phyloP scores from a whole-genome alignment of 1,140 invertebrate species.

The Reticulitermes speratus region DNA sequence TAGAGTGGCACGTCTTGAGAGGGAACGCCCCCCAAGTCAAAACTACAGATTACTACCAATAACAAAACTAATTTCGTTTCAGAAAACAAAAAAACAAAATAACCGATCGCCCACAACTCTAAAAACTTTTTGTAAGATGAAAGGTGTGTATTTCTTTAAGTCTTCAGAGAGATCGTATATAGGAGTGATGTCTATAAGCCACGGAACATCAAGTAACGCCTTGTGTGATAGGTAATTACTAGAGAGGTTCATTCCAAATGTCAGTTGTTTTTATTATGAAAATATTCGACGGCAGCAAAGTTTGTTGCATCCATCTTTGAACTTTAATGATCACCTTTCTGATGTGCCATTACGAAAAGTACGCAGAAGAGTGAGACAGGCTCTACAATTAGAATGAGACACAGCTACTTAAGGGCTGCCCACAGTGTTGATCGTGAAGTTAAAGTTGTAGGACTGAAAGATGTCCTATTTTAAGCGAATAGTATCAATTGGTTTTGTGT shows the following conservation, averaged over 20 bases:
- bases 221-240: constrained; percentile 4
- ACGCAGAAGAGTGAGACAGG: too few relatives aligned
- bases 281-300: neutral
- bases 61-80: constrained; percentile 17
- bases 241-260: neutral
- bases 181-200: neutral
- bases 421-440: neutral
- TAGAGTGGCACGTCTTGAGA: neutral
- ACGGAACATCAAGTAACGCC: neutral
- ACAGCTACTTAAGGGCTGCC: neutral
- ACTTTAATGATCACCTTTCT: constrained; percentile 16
- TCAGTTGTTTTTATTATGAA: constrained; percentile 17
- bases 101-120: neutral
- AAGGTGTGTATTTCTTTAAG: neutral
- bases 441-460: too few relatives aligned
- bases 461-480: too few relatives aligned
- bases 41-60: neutral
- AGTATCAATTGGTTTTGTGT: too few relatives aligned
- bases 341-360: neutral
- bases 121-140: neutral
- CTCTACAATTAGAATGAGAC: neutral
- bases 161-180: neutral
- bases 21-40: neutral
- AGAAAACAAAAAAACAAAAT: neutral
- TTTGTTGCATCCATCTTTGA: constrained; percentile 19